These are phyloP conservation scores for Archips crataeganus DNA, from an alignment of 2,888 invertebrate genomes.

Conservation along the genomic window DNA sequence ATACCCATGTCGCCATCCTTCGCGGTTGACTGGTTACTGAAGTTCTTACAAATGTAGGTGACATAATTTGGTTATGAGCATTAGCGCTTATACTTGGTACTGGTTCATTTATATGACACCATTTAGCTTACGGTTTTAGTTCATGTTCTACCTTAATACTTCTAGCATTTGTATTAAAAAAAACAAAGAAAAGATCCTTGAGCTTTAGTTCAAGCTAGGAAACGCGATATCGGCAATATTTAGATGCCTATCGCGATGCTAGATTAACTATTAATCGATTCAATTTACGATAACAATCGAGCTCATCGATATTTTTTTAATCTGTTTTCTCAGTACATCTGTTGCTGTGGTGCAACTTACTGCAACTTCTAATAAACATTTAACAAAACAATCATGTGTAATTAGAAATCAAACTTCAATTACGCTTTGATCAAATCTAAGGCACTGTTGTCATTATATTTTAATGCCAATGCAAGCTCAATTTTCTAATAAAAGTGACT, in stretches of 20 bases:
- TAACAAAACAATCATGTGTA: background rate
- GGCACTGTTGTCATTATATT: background rate
- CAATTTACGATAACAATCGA: slow-evolving; percentile 30
- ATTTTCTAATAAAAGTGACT: background rate
- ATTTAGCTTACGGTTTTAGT: background rate
- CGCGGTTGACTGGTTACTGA: slow-evolving; percentile 25
- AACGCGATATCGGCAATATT: background rate
- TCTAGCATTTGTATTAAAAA: background rate
- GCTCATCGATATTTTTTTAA: slow-evolving; percentile 24
- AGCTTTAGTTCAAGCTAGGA: background rate
- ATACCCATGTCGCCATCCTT: slow-evolving; percentile 21
- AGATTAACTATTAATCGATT: slow-evolving; percentile 27
- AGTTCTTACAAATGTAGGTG: slow-evolving; percentile 24
- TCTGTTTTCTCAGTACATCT: slow-evolving; percentile 15
- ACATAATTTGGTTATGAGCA: slow-evolving; percentile 5
- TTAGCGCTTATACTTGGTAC: background rate
- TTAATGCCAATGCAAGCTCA: too few relatives aligned
- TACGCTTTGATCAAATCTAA: background rate
- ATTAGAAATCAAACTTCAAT: background rate
- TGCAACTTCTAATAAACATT: background rate
- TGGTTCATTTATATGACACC: background rate
- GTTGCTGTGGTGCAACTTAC: background rate
- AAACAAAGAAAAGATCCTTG: background rate
- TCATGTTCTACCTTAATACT: too few relatives aligned
- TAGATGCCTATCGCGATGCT: slow-evolving; percentile 22